phyloP scores from a whole-genome alignment of 1,140 invertebrate species.

The Helicorthomorpha holstii region DNA sequence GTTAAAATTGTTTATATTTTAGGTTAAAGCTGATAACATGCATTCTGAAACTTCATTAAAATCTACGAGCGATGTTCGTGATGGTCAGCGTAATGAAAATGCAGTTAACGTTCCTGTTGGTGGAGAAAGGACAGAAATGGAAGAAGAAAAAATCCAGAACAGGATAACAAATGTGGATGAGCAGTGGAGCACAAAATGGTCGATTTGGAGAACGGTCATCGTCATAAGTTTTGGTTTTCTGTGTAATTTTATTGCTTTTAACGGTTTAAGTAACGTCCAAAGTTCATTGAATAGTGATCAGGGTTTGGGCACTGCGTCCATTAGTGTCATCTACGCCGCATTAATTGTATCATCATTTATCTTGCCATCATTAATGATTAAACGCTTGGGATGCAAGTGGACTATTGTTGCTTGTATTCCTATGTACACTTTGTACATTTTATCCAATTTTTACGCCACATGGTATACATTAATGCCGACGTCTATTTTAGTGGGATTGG shows the following conservation, averaged over 20 bases:
- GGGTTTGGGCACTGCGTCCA: constrained; percentile 13
- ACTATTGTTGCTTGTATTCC: constrained; percentile 23
- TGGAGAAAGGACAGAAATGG: too few relatives aligned
- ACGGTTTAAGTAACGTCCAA: constrained; percentile 70
- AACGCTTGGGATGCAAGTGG: constrained; percentile 25
- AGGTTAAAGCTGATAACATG: too few relatives aligned
- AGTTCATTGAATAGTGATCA: constrained; percentile 20
- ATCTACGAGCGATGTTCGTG: too few relatives aligned
- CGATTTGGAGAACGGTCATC: constrained; percentile 71
- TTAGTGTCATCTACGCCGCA: constrained; percentile 20
- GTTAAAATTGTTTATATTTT: too few relatives aligned
- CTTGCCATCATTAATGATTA: constrained; percentile 12
- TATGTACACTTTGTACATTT: constrained; percentile 25
- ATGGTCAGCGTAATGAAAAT: too few relatives aligned
- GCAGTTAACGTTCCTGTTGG: too few relatives aligned
- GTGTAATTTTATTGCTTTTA: constrained; percentile 84
- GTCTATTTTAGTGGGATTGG: constrained; percentile 26
- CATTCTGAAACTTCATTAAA: too few relatives aligned
- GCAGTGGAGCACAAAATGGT: constrained; percentile 37
- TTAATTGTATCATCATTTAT: constrained; percentile 14
- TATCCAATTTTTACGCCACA: constrained; percentile 23
- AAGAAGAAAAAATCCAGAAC: too few relatives aligned
- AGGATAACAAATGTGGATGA: background rate
- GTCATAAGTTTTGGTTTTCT: constrained; percentile 74
- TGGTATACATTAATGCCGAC: constrained; percentile 23